phyloP scores from a whole-genome alignment of 1,140 invertebrate species.

The Thaumetopoea pityocampa region DNA sequence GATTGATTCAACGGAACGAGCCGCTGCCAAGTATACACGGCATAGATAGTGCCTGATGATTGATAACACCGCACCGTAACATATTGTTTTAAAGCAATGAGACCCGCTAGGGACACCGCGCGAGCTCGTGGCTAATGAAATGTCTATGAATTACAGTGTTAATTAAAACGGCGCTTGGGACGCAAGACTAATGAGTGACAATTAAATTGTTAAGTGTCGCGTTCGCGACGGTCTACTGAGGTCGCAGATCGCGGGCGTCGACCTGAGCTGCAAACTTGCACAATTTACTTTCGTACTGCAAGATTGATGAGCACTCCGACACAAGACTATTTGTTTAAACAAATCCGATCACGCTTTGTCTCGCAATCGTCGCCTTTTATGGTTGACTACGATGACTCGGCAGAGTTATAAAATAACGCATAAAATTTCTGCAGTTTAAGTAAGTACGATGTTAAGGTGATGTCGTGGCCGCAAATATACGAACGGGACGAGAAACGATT shows the following conservation, averaged over 20 bases:
- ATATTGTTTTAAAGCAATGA: not conserved
- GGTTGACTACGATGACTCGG: conserved; percentile 38
- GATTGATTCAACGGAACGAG: conserved; percentile 50
- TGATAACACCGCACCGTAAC: conserved; percentile 34
- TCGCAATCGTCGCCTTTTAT: conserved; percentile 59
- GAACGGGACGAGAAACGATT: conserved; percentile 30
- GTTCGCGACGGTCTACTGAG: conserved; percentile 57
- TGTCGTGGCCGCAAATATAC: conserved; percentile 22
- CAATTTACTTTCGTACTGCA: conserved; percentile 54
- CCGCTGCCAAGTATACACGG: conserved; percentile 29
- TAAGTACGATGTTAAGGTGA: conserved; percentile 14
- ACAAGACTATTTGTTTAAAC: conserved; percentile 64
- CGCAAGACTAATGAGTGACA: conserved; percentile 62
- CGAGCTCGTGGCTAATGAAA: conserved; percentile 31
- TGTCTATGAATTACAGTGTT: conserved; percentile 42
- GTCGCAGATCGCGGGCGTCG: conserved; percentile 55
- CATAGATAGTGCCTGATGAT: conserved; percentile 27
- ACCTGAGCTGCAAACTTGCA: conserved; percentile 54
- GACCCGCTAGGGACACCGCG: not conserved
- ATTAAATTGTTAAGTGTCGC: conserved; percentile 66
- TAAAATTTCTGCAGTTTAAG: conserved; percentile 42
- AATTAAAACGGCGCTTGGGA: conserved; percentile 50
- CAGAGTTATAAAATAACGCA: conserved; percentile 39
- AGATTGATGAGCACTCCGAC: conserved; percentile 63
- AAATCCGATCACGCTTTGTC: conserved; percentile 65